Conservation (phyloP, 1,140 invertebrate species). For the Bombus impatiens region DNA sequence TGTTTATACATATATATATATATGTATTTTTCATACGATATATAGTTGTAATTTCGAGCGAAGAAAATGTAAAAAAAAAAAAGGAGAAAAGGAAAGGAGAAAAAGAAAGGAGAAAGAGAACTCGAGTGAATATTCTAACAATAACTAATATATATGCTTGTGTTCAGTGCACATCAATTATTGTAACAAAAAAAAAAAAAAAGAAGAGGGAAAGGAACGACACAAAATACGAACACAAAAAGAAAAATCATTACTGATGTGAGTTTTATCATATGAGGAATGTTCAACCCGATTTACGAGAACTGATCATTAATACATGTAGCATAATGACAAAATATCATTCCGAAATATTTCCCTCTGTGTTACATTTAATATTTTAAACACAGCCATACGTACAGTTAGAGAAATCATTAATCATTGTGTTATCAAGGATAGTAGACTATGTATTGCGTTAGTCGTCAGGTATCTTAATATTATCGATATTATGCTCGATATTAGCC, state of each 20-base stretch:
- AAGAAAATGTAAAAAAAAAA: conserved; percentile 35
- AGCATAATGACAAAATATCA: neutral
- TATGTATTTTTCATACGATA: conserved; percentile 72
- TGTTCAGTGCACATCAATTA: conserved; percentile 10
- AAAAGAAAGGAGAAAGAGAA: neutral
- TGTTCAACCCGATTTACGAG: neutral
- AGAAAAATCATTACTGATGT: neutral
- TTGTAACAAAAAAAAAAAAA: neutral
- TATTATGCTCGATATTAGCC: conserved; percentile 12
- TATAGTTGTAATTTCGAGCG: conserved; percentile 51
- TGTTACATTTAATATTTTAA: conserved; percentile 17
- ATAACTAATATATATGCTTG: conserved; percentile 3
- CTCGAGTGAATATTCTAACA: conserved; percentile 10
- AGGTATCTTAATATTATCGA: conserved; percentile 1
- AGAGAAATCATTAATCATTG: neutral
- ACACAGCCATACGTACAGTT: neutral
- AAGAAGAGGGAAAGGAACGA: neutral
- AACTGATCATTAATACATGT: neutral
- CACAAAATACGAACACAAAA: neutral
- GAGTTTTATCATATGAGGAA: neutral
- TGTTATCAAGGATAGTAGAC: neutral
- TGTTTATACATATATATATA: conserved; percentile 62
- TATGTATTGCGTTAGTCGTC: neutral
- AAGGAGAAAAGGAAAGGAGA: neutral
- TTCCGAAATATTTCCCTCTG: neutral